phyloP scores from a whole-genome alignment of 1,140 invertebrate species.

The Liolophura sinensis region DNA sequence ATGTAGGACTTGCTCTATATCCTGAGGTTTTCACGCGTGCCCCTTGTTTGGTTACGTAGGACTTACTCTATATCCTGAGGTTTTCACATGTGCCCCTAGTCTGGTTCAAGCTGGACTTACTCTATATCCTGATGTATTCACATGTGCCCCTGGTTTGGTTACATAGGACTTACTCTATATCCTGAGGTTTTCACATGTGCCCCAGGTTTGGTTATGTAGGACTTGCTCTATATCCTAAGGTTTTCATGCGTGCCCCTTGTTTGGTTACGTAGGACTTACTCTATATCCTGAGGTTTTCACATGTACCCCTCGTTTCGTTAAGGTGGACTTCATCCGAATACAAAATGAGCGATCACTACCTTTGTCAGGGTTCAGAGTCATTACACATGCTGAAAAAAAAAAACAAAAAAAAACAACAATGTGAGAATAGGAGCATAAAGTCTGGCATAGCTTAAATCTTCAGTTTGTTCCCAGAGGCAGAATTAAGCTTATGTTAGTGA shows the following conservation, averaged over 20 bases:
- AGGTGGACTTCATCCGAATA: conserved; percentile 95
- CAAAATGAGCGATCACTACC: conserved; percentile 92
- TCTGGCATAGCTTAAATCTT: background rate
- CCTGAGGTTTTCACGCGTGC: background rate
- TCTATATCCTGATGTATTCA: conserved; percentile 70
- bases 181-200: conserved; percentile 97
- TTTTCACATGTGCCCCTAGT: conserved; percentile 96
- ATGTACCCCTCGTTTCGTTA: conserved; percentile 96
- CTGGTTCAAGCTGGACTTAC: conserved; percentile 98
- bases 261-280: conserved; percentile 73
- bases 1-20: conserved; percentile 64
- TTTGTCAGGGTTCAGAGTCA: conserved; percentile 65
- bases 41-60: background rate
- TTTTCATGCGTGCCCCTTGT: conserved; percentile 94
- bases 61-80: conserved; percentile 94
- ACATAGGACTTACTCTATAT: conserved; percentile 78
- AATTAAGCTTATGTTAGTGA: background rate
- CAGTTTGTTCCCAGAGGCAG: background rate
- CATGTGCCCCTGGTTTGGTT: background rate
- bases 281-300: conserved; percentile 97
- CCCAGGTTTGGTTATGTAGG: conserved; percentile 91
- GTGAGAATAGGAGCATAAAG: background rate
- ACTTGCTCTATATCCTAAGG: conserved; percentile 92
- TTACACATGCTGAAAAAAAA: conserved; percentile 79
- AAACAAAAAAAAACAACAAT: conserved; percentile 53